phyloP scores from a whole-genome alignment of 2,888 invertebrate species.

The Urechis unicinctus region DNA sequence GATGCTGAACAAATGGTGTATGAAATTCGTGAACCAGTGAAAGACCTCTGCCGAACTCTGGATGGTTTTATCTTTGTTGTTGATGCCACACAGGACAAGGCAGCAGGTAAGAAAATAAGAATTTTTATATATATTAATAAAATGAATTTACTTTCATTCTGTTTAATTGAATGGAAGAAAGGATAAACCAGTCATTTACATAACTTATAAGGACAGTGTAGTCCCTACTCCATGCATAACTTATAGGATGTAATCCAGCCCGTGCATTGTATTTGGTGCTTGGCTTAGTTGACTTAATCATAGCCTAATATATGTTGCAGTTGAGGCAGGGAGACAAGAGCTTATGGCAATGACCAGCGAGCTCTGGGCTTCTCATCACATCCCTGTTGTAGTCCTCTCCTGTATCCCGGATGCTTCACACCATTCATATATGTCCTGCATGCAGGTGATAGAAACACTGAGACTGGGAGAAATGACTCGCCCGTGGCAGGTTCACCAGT shows the following conservation, averaged over 20 bases:
- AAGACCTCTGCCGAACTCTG: conserved; percentile 37
- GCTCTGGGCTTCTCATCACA: conserved; percentile 34
- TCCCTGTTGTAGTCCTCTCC: conserved; percentile 40
- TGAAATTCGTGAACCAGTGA: conserved; percentile 33
- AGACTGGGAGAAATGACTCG: conserved; percentile 31
- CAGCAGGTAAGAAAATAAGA: conserved; percentile 21
- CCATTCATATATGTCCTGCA: conserved; percentile 21
- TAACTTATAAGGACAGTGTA: no score
- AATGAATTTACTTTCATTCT: background rate
- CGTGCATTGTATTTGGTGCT: no score
- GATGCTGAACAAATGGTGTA: conserved; percentile 13
- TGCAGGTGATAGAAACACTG: conserved; percentile 30
- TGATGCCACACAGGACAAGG: conserved; percentile 28
- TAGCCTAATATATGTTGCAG: no score
- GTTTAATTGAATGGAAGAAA: no score
- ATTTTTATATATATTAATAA: background rate
- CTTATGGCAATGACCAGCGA: conserved; percentile 37
- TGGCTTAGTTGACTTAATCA: no score
- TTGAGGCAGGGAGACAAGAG: conserved; percentile 7
- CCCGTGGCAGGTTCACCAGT: conserved; percentile 43
- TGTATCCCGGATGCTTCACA: conserved; percentile 22
- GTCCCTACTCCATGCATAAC: no score
- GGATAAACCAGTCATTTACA: no score
- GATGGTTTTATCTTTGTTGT: conserved; percentile 46
- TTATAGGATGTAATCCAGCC: no score